Conservation (phyloP, 2,797 vertebrate genomes). For the Leptoclinus maculatus region DNA sequence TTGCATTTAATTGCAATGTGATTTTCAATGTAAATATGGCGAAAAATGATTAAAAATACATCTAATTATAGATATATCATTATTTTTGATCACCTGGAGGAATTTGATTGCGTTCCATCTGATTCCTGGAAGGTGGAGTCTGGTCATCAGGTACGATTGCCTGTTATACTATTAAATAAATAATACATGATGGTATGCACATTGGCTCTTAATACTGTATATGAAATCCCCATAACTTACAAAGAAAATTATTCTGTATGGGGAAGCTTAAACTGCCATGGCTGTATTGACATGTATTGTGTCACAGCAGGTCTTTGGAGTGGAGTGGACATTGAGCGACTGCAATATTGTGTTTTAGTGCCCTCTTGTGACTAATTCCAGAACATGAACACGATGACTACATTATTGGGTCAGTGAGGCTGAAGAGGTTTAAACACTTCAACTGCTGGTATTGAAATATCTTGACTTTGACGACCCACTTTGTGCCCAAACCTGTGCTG, state of each 20-base stretch:
- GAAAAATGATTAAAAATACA: not conserved
- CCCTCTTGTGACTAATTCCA: conserved; percentile 61
- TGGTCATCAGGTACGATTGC: not conserved
- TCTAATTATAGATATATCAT: not conserved
- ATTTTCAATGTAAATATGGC: not conserved
- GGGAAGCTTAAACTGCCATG: not conserved
- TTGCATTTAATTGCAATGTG: not conserved
- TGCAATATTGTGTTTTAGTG: conserved; percentile 36
- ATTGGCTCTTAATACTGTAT: not conserved
- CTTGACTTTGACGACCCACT: not conserved
- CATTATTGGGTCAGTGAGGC: not conserved
- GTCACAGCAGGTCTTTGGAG: not conserved
- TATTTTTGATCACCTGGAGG: not conserved
- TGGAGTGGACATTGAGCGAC: not conserved
- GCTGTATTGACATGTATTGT: not conserved
- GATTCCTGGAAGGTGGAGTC: not conserved
- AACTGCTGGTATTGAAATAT: not conserved
- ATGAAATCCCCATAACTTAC: not conserved
- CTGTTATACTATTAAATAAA: not conserved
- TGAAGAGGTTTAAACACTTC: not conserved
- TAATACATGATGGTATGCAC: not conserved
- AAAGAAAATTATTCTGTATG: not conserved
- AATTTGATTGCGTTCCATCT: conserved; percentile 1
- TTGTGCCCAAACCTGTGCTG: not conserved
- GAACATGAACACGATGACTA: conserved; percentile 11